A percentile compares a stretch with the other conserved stretches of the same genome.
Evolutionary conservation across 2,888 invertebrate species (phyloP).

Genomic region (Eudasyphora cyanicolor): DNA sequence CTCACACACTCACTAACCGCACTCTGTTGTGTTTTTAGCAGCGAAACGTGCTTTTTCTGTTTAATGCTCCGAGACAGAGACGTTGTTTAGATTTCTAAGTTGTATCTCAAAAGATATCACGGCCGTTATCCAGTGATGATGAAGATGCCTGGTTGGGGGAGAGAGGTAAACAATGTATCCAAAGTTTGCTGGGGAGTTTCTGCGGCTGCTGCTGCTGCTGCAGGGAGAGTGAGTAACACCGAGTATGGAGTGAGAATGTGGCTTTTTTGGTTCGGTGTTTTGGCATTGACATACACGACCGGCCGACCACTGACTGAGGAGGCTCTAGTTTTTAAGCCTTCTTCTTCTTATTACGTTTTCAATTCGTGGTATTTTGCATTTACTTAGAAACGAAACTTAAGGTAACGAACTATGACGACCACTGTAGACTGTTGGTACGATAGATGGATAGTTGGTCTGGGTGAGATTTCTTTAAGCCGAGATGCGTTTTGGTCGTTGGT

Average conservation of each 20-base stretch:
- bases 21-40: too few species aligned
- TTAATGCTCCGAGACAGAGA: background rate
- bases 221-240: background rate
- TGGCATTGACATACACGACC: conserved; percentile 61
- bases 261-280: conserved; percentile 33
- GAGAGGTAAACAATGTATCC: conserved; percentile 31
- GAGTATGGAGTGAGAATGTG: conserved; percentile 41
- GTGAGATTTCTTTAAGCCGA: background rate
- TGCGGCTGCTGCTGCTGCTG: background rate
- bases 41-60: conserved; percentile 53
- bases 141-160: conserved; percentile 26
- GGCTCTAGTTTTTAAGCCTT: conserved; percentile 38
- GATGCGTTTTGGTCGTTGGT: conserved; percentile 1
- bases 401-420: conserved; percentile 17
- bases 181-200: background rate
- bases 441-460: background rate
- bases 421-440: background rate
- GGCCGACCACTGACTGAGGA: background rate
- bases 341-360: conserved; percentile 12
- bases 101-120: conserved; percentile 59
- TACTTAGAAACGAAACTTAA: conserved; percentile 51
- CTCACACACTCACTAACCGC: conserved; percentile 56
- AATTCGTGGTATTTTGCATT: conserved; percentile 52
- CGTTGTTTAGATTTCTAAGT: conserved; percentile 21
- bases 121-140: background rate